Conservation (phyloP, 2,888 invertebrate genomes). For the Dromius quadrimaculatus region DNA sequence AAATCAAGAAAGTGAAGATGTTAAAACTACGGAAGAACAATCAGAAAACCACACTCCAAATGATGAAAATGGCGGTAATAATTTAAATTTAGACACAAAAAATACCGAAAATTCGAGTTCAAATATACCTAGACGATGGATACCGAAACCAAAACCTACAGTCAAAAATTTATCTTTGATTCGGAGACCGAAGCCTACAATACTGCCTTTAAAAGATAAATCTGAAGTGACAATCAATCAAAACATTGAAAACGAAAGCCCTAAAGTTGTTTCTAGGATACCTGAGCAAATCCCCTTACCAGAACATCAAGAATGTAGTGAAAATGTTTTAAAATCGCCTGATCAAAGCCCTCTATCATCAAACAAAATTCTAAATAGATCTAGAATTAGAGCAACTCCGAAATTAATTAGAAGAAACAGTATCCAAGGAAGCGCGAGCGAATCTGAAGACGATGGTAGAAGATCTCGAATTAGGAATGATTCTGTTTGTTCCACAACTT, state of each 20-base stretch:
- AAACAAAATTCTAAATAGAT: slow-evolving; percentile 71
- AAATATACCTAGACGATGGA: slow-evolving; percentile 19
- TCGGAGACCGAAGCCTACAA: slow-evolving; percentile 28
- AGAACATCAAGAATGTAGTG: slow-evolving; percentile 53
- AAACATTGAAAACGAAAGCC: slow-evolving; percentile 55
- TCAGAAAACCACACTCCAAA: slow-evolving; percentile 49
- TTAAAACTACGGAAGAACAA: slow-evolving; percentile 59
- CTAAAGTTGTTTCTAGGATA: slow-evolving; percentile 1
- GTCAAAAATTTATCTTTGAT: slow-evolving; percentile 9
- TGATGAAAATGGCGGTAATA: slow-evolving; percentile 34
- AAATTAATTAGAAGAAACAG: slow-evolving; percentile 78
- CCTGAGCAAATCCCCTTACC: slow-evolving; percentile 28
- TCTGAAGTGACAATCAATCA: background rate
- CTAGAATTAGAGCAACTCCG: slow-evolving; percentile 78
- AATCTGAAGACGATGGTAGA: slow-evolving; percentile 75
- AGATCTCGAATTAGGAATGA: slow-evolving; percentile 64
- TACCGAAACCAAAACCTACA: slow-evolving; percentile 28
- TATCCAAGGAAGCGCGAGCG: slow-evolving; percentile 75
- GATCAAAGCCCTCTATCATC: slow-evolving; percentile 68
- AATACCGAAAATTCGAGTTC: background rate
- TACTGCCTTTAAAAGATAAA: slow-evolving; percentile 21
- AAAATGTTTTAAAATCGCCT: slow-evolving; percentile 24
- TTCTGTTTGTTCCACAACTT: slow-evolving; percentile 59
- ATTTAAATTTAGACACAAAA: slow-evolving; percentile 1
- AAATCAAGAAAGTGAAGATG: slow-evolving; percentile 3